phyloP scores from a whole-genome alignment of 2,797 vertebrate species.

The Chloroceryle inda region DNA sequence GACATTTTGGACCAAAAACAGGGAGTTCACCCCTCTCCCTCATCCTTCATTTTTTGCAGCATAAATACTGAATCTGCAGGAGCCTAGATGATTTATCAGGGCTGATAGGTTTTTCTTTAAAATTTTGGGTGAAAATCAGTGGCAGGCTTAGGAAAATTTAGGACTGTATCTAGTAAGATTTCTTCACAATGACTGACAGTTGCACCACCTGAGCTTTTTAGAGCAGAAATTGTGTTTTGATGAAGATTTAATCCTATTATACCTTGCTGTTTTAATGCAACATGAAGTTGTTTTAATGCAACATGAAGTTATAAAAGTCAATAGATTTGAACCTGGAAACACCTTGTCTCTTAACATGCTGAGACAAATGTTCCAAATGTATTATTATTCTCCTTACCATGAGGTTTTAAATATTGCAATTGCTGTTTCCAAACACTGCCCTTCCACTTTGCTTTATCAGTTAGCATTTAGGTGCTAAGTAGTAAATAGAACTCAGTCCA shows the following conservation, averaged over 20 bases:
- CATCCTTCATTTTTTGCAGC: background rate
- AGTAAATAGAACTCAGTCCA: slow-evolving; percentile 1
- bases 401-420: background rate
- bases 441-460: slow-evolving; percentile 12
- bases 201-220: background rate
- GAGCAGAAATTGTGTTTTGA: background rate
- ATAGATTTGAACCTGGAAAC: background rate
- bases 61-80: background rate
- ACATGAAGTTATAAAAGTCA: background rate
- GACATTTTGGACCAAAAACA: background rate
- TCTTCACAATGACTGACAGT: background rate
- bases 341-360: background rate
- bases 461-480: slow-evolving; percentile 12
- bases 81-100: background rate
- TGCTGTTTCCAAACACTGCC: background rate
- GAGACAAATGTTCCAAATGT: background rate
- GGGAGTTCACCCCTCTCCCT: background rate
- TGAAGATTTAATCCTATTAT: background rate
- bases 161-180: background rate
- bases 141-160: background rate
- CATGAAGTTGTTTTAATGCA: background rate
- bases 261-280: background rate
- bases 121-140: background rate
- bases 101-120: background rate
- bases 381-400: background rate